phyloP scores from a whole-genome alignment of 2,888 invertebrate species.

The Elysia crispata region DNA sequence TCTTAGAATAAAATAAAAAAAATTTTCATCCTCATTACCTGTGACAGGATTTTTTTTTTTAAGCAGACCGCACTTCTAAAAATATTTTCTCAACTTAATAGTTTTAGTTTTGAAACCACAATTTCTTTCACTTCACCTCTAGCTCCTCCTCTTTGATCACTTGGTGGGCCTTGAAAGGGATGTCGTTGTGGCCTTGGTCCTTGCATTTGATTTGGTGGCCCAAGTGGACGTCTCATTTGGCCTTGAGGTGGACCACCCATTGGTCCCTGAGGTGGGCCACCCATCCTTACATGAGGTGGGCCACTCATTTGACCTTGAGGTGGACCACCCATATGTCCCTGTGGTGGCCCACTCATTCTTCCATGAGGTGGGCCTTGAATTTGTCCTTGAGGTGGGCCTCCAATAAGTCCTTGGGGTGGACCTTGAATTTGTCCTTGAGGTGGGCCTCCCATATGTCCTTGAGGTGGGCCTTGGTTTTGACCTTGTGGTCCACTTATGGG shows the following conservation, averaged over 20 bases:
- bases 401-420: neutral
- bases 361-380: constrained; percentile 13
- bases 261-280: constrained; percentile 5
- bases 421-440: constrained; percentile 2
- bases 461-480: neutral
- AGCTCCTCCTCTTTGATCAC: neutral
- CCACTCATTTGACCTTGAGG: constrained; percentile 32
- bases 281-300: neutral
- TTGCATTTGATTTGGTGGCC: neutral
- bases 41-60: no score
- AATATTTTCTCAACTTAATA: no score
- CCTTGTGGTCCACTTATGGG: neutral
- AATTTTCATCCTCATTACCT: no score
- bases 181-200: neutral
- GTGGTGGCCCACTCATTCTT: constrained; percentile 13
- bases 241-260: constrained; percentile 12
- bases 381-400: constrained; percentile 5
- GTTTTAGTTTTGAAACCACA: no score
- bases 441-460: neutral
- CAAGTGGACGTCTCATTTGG: neutral
- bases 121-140: constrained; percentile 1
- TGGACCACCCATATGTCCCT: constrained; percentile 15
- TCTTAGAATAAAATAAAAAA: no score
- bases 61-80: no score
- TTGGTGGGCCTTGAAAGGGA: neutral